Evolutionary conservation across 2,888 invertebrate species (phyloP).

Genomic region (Ligdia adustata): DNA sequence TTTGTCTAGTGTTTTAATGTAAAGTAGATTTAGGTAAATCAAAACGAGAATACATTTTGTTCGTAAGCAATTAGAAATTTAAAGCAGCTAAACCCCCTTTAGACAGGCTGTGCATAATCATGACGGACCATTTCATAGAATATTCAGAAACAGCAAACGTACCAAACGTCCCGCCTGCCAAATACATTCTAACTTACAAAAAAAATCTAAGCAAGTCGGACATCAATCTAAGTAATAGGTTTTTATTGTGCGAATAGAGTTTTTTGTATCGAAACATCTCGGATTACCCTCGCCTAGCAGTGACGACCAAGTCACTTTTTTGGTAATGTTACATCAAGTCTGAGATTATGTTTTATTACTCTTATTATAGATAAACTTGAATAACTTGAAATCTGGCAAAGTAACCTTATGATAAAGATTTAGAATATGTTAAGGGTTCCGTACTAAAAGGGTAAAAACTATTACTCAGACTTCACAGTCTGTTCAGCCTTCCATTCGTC

Average conservation of each 20-base stretch:
- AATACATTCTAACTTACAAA: background rate
- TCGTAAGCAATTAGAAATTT: slow-evolving; percentile 11
- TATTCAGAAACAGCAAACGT: slow-evolving; percentile 6
- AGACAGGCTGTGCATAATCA: slow-evolving; percentile 24
- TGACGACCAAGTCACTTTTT: no score
- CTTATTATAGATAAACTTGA: no score
- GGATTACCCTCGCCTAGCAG: background rate
- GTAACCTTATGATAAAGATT: no score
- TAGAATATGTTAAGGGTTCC: no score
- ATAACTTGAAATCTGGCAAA: no score
- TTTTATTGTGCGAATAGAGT: slow-evolving; percentile 1
- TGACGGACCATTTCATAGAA: slow-evolving; percentile 4
- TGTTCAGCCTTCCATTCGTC: no score
- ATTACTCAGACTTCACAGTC: no score
- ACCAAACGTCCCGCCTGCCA: slow-evolving; percentile 3
- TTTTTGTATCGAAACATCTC: slow-evolving; percentile 1
- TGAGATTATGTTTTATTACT: no score
- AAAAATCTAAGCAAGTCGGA: slow-evolving; percentile 2
- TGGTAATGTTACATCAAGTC: no score
- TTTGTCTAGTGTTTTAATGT: no score
- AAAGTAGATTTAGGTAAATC: no score
- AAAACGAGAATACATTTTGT: slow-evolving; percentile 15
- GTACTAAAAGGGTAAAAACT: no score
- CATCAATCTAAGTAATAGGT: slow-evolving; percentile 1
- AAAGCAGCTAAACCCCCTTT: slow-evolving; percentile 11